Evolutionary conservation across 2,113 vertebrate genomes (phyloP).

Genomic region (Jaculus jaculus): DNA sequence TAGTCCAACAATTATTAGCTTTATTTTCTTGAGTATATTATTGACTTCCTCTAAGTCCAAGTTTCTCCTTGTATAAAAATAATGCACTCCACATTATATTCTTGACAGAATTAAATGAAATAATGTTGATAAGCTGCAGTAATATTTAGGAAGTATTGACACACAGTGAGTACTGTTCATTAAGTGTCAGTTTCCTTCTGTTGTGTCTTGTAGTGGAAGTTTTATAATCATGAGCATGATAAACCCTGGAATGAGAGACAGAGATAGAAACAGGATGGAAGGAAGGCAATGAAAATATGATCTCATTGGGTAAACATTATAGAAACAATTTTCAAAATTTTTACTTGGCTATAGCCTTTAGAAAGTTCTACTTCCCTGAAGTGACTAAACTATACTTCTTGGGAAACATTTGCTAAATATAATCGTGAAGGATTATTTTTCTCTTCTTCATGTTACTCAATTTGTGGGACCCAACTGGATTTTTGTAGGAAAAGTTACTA

Average conservation of each 20-base stretch:
- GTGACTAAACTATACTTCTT: slow-evolving; percentile 83
- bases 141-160: neutral
- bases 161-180: neutral
- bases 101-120: neutral
- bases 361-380: slow-evolving; percentile 76
- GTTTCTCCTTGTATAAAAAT: slow-evolving; percentile 44
- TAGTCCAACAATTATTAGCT: neutral
- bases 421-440: slow-evolving; percentile 71
- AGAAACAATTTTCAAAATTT: slow-evolving; percentile 85
- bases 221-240: slow-evolving; percentile 12
- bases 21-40: neutral
- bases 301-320: slow-evolving; percentile 85
- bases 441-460: slow-evolving; percentile 63
- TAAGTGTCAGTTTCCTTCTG: neutral
- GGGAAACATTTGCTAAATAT: slow-evolving; percentile 74
- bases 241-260: neutral
- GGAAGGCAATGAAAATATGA: slow-evolving; percentile 82
- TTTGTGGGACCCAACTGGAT: neutral
- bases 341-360: slow-evolving; percentile 82
- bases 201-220: slow-evolving; percentile 8
- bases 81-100: neutral
- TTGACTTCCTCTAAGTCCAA: neutral
- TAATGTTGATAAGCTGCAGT: neutral
- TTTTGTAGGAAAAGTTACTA: slow-evolving; percentile 36
- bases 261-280: neutral